Conservation (phyloP, 2,797 vertebrate genomes). For the Chaetophractus vellerosus region DNA sequence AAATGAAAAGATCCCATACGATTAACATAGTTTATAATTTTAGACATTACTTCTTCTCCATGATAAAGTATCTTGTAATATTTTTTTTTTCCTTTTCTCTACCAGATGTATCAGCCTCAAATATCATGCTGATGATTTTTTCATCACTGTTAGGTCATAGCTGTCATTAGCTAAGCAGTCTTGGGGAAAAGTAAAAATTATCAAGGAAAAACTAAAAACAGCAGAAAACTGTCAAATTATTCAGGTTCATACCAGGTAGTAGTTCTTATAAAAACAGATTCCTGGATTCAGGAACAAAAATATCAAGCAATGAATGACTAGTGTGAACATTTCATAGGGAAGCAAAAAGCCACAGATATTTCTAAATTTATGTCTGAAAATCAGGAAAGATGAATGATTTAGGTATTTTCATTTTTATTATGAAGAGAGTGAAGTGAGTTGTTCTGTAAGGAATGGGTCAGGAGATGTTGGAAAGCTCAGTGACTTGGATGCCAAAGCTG, state of each 20-base stretch:
- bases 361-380: slow-evolving; percentile 85
- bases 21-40: background rate
- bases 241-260: slow-evolving; percentile 55
- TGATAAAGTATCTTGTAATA: slow-evolving; percentile 27
- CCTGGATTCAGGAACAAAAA: background rate
- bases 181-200: slow-evolving; percentile 61
- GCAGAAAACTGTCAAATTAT: slow-evolving; percentile 68
- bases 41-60: background rate
- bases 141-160: slow-evolving; percentile 1
- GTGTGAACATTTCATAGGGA: slow-evolving; percentile 83
- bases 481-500: slow-evolving; percentile 75
- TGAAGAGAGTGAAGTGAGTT: slow-evolving; percentile 81
- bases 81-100: background rate
- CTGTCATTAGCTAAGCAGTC: slow-evolving; percentile 54
- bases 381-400: slow-evolving; percentile 88
- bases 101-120: background rate
- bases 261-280: slow-evolving; percentile 73
- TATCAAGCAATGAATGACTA: slow-evolving; percentile 56
- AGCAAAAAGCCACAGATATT: slow-evolving; percentile 86
- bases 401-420: slow-evolving; percentile 89
- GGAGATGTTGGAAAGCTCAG: slow-evolving; percentile 86
- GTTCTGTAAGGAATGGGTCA: slow-evolving; percentile 88
- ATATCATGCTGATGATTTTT: background rate
- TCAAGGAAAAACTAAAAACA: slow-evolving; percentile 52
- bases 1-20: background rate